These are phyloP conservation scores for Cataglyphis albicans DNA, from an alignment of 2,888 invertebrate genomes.

Conservation along the genomic window DNA sequence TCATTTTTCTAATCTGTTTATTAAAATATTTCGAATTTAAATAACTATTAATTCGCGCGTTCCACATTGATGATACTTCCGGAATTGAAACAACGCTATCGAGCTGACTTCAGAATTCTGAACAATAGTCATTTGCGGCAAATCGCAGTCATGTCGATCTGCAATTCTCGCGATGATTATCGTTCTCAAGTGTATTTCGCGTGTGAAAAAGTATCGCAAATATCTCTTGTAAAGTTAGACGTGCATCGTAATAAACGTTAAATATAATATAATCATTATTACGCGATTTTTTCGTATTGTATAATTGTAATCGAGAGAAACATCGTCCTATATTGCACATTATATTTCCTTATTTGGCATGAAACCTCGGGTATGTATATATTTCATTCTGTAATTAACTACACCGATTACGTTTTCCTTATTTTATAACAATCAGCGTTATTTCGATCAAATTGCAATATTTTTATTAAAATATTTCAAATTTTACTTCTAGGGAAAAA, in stretches of 20 bases:
- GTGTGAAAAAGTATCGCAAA: background rate
- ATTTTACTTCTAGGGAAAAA: background rate
- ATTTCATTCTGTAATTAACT: background rate
- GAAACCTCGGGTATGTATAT: background rate
- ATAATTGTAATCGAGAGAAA: background rate
- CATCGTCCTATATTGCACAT: background rate
- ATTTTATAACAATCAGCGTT: background rate
- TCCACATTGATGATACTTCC: background rate
- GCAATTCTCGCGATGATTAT: background rate
- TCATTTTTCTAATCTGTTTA: background rate
- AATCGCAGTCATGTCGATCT: background rate
- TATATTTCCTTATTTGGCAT: background rate
- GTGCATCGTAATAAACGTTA: background rate
- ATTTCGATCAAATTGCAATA: background rate
- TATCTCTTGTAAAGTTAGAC: background rate
- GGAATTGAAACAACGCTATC: background rate
- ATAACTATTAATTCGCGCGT: background rate
- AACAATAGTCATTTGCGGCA: background rate
- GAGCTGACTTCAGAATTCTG: background rate
- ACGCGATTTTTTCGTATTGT: background rate
- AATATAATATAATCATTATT: background rate
- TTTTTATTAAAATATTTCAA: background rate
- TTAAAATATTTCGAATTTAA: background rate
- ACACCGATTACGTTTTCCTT: background rate
- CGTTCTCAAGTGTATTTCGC: background rate